Conservation (phyloP, 2,113 vertebrate species). For the Mesocricetus auratus region DNA sequence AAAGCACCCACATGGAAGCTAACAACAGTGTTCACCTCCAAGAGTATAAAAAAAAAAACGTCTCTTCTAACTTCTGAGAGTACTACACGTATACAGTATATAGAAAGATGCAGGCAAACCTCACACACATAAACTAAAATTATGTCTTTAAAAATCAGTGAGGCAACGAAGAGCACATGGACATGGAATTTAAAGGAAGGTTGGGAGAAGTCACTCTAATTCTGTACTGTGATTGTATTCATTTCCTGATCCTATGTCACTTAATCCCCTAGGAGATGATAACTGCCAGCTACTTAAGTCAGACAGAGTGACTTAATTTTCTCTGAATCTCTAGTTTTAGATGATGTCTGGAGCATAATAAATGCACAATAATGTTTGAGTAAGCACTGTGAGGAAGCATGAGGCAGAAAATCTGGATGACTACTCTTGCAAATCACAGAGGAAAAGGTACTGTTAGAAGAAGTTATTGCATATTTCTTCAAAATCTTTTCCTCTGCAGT, state of each 20-base stretch:
- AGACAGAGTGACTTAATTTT: constrained; percentile 8
- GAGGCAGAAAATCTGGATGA: not conserved
- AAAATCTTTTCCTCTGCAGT: not conserved
- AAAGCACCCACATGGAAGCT: not conserved
- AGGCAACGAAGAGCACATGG: not conserved
- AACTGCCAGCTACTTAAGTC: not conserved
- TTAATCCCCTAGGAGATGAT: constrained; percentile 3
- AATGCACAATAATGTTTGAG: not conserved
- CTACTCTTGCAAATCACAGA: not conserved
- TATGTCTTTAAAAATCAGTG: not conserved
- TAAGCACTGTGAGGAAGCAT: not conserved
- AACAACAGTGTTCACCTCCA: not conserved
- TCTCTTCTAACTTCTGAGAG: not conserved
- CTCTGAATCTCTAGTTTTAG: not conserved
- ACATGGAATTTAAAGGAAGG: not conserved
- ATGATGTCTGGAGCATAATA: not conserved
- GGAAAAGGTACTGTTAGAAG: not conserved
- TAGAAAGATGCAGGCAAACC: not conserved
- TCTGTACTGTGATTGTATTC: not conserved
- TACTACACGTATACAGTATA: too few species aligned
- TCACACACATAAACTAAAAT: not conserved
- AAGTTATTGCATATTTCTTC: not conserved
- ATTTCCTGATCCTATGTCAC: not conserved
- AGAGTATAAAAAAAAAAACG: not conserved
- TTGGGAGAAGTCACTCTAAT: not conserved